Percentiles rank a stretch among this genome's conserved stretches.
Evolutionary conservation across 2,888 invertebrate species (phyloP).

Genomic region (Cephus nigrinus): DNA sequence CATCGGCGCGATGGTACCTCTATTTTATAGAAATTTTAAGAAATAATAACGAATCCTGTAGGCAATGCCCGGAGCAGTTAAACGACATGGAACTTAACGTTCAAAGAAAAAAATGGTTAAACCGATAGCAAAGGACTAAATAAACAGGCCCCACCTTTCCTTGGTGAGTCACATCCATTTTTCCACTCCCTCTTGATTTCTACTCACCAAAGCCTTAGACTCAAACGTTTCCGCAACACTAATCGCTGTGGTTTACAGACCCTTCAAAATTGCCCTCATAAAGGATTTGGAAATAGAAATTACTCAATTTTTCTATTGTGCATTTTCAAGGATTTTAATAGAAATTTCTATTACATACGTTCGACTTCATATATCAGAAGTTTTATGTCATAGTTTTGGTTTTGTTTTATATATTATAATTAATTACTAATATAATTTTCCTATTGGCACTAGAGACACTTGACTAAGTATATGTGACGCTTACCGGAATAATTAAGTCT

Average conservation of each 20-base stretch:
- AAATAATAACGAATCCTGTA: background rate
- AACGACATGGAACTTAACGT: background rate
- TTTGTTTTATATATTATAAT: background rate
- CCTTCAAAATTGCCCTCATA: background rate
- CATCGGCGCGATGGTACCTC: background rate
- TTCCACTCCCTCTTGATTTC: background rate
- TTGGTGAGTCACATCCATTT: background rate
- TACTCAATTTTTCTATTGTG: background rate
- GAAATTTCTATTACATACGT: background rate
- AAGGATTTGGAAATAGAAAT: background rate
- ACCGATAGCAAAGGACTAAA: slow-evolving; percentile 16
- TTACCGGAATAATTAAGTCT: background rate
- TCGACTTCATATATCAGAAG: background rate
- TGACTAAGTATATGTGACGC: background rate
- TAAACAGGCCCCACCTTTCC: slow-evolving; percentile 26
- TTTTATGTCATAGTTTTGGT: background rate
- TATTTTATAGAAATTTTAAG: background rate
- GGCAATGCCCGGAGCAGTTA: background rate
- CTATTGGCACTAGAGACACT: background rate
- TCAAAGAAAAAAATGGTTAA: background rate
- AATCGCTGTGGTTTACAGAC: background rate
- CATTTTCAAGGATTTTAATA: background rate
- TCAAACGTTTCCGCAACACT: background rate
- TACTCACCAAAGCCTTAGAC: background rate
- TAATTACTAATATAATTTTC: background rate